Evolutionary conservation across 2,797 vertebrate species (phyloP).

Genomic region (Peromyscus eremicus): DNA sequence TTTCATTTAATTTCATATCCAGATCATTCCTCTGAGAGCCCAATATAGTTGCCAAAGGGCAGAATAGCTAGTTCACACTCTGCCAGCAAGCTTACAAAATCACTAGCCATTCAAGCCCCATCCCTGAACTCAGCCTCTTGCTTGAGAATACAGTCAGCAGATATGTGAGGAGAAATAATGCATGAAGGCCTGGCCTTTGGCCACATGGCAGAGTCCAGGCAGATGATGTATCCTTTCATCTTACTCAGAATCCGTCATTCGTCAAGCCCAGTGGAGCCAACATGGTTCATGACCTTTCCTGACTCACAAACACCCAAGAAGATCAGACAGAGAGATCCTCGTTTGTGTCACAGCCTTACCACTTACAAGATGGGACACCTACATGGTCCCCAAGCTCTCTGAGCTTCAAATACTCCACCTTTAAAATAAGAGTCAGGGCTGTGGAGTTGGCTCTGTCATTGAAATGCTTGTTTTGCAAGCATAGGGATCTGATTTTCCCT

Average conservation of each 20-base stretch:
- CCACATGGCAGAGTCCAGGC: not conserved
- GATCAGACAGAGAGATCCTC: not conserved
- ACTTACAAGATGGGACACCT: not conserved
- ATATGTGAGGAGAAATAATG: not conserved
- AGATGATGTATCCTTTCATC: not conserved
- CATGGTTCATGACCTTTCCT: not conserved
- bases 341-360: not conserved
- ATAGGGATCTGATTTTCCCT: not conserved
- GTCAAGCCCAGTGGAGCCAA: not conserved
- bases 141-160: not conserved
- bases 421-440: not conserved
- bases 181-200: not conserved
- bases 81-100: not conserved
- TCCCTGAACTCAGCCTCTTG: conserved; percentile 6
- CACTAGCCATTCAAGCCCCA: not conserved
- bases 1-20: not conserved
- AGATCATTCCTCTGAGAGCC: not conserved
- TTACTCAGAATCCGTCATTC: not conserved
- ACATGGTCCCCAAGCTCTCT: not conserved
- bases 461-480: not conserved
- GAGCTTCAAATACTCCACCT: not conserved
- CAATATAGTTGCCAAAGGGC: not conserved
- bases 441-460: not conserved
- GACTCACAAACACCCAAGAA: not conserved
- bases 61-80: not conserved